phyloP scores from a whole-genome alignment of 1,140 invertebrate genomes.

The Nomia melanderi region DNA sequence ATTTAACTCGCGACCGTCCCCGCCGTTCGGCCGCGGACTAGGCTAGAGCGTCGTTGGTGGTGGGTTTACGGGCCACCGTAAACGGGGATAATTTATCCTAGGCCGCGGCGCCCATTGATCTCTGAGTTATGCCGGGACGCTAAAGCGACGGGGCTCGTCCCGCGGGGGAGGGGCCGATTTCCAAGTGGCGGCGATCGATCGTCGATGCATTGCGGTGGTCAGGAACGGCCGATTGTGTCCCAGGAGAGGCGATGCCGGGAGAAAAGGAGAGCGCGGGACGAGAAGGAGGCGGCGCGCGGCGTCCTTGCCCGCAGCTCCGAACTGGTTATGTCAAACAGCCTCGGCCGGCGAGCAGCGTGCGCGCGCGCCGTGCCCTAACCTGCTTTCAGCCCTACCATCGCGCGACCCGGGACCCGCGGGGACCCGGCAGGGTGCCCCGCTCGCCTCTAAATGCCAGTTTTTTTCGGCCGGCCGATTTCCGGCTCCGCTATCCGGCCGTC shows the following conservation, averaged over 20 bases:
- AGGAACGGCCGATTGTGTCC: slow-evolving; percentile 51
- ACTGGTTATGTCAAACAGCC: slow-evolving; percentile 64
- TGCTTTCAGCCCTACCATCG: slow-evolving; percentile 29
- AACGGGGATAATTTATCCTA: too few species aligned
- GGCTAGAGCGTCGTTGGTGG: too few species aligned
- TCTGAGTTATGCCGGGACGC: too few species aligned
- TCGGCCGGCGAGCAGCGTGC: slow-evolving; percentile 47
- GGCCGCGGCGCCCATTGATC: too few species aligned
- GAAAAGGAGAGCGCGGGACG: slow-evolving; percentile 7
- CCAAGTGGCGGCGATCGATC: slow-evolving; percentile 31
- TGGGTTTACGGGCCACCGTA: too few species aligned
- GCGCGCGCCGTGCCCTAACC: slow-evolving; percentile 50
- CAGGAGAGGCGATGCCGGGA: neutral
- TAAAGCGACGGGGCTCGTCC: too few species aligned
- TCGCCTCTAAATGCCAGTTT: slow-evolving; percentile 37
- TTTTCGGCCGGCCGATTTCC: slow-evolving; percentile 46
- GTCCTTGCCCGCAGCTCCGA: slow-evolving; percentile 63
- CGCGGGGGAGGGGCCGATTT: neutral
- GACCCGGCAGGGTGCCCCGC: slow-evolving; percentile 23
- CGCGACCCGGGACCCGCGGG: too few species aligned
- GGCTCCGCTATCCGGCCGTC: slow-evolving; percentile 43
- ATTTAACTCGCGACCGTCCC: too few species aligned
- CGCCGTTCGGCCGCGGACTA: too few species aligned
- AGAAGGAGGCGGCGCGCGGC: slow-evolving; percentile 37
- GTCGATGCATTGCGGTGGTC: slow-evolving; percentile 53